A percentile compares a stretch with the other conserved stretches of the same genome.
Evolutionary conservation across 2,113 vertebrate genomes (phyloP).

Genomic region (Psittacula cyanocephala): DNA sequence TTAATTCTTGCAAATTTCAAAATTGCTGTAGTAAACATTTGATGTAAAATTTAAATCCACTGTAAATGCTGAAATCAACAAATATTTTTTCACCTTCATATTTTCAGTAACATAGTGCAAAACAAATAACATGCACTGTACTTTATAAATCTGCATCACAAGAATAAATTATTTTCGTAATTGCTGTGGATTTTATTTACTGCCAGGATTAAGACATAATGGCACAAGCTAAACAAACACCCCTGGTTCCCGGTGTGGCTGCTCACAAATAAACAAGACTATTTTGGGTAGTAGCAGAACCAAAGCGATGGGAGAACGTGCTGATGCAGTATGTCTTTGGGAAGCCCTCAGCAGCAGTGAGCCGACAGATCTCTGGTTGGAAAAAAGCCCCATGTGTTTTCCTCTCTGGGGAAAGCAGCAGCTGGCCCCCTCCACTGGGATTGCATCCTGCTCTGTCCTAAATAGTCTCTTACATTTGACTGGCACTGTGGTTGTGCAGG

Average conservation of each 20-base stretch:
- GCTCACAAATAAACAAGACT: not conserved
- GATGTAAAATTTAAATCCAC: not conserved
- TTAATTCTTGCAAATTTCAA: not conserved
- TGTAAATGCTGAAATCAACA: not conserved
- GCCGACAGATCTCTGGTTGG: not conserved
- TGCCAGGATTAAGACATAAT: not conserved
- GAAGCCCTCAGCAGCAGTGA: not conserved
- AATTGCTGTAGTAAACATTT: not conserved
- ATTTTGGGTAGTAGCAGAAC: not conserved
- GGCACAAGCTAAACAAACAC: not conserved
- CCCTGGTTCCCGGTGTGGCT: not conserved
- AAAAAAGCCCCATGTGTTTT: not conserved
- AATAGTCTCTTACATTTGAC: not conserved
- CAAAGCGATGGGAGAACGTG: not conserved
- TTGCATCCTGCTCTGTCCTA: not conserved
- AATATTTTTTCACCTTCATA: not conserved
- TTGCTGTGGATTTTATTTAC: not conserved
- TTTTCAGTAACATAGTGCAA: not conserved
- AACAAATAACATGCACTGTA: not conserved
- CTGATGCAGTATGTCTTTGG: not conserved
- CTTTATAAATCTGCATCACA: not conserved
- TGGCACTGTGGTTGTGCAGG: not conserved
- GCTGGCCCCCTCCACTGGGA: not conserved
- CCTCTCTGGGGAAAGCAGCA: not conserved
- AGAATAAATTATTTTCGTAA: not conserved